Conservation (phyloP, 2,113 vertebrate genomes). For the Atrichornis clamosus region DNA sequence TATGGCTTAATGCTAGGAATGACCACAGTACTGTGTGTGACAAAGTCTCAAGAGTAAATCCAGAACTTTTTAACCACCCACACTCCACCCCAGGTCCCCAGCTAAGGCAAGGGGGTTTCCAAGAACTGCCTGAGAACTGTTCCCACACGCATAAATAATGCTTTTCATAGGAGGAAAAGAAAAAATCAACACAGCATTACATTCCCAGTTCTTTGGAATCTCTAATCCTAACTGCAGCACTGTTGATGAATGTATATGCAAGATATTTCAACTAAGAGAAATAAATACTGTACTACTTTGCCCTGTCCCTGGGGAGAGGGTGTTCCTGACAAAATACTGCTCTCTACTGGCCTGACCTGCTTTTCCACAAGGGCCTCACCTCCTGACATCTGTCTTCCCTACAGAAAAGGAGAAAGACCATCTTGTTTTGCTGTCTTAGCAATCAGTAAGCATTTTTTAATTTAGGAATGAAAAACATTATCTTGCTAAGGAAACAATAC, state of each 20-base stretch:
- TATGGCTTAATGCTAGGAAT: neutral
- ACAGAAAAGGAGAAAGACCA: neutral
- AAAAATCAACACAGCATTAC: neutral
- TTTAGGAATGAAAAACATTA: neutral
- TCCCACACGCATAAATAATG: neutral
- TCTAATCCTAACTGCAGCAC: neutral
- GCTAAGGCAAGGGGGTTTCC: neutral
- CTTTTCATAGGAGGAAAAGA: neutral
- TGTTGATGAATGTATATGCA: neutral
- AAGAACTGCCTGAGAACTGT: neutral
- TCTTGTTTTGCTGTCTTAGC: neutral
- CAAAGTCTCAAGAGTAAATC: neutral
- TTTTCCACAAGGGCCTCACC: neutral
- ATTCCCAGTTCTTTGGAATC: neutral
- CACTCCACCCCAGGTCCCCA: neutral
- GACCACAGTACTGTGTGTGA: neutral
- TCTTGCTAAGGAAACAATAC: neutral
- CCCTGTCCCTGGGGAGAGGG: neutral
- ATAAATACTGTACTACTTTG: neutral
- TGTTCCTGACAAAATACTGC: conserved; percentile 4
- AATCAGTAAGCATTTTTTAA: fast-evolving
- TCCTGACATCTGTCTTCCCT: neutral
- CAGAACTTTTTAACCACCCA: neutral
- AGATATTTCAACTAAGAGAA: neutral
- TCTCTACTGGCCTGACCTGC: conserved; percentile 11